Evolutionary conservation across 2,888 invertebrate species (phyloP), one percentile per base, ranked within the genome.

Genomic region (Drosophila nigritarsus): DNA sequence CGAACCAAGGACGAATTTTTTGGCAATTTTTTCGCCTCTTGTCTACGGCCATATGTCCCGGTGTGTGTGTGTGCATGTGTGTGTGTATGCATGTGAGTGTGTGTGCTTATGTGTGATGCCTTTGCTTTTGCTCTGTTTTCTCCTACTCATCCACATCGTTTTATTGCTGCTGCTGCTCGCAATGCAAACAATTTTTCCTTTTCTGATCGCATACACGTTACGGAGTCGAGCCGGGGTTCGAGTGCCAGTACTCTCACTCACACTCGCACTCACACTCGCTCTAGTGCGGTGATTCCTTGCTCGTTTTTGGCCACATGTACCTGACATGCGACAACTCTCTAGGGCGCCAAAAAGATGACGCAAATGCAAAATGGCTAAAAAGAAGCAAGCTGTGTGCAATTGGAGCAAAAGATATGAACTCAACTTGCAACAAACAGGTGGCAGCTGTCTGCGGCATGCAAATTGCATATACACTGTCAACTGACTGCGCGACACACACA

Each of bases 1-100:
- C 92, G 89, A 90, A 87, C 88, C 92, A 92, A 92, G 91, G 91
- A 91, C 91, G 92, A 91, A 92, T 91, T 90, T 91, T 92, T 92
- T 90, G 90, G 90, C 83, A 87, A 78, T 89, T 87, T 91, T 91
- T 89, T 83, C 78, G 53, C 40, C 45, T 51, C 69, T 53, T 59
- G 54, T 65, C 72, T 62, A 50, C 58, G 40, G 18, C 34, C 66
- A 60, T 30, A 51, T 63, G 63, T 59, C 34, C 62, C 56, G 62
- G 29, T 29, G 29, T 29, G 29, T 45, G 24, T 50, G 3, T 62
- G 29, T 27, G 24, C 18, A 5, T 40, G 38, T 59, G 32, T 49
- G 5, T 34, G 13, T 32, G 6, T 29, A 15, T 60, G 20, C 11
- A 11, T 45, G 42, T 51, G 56, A 38, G 36, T 54, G 50, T 61